Conservation (phyloP, 2,113 vertebrate species). For the Calyptomena viridis region DNA sequence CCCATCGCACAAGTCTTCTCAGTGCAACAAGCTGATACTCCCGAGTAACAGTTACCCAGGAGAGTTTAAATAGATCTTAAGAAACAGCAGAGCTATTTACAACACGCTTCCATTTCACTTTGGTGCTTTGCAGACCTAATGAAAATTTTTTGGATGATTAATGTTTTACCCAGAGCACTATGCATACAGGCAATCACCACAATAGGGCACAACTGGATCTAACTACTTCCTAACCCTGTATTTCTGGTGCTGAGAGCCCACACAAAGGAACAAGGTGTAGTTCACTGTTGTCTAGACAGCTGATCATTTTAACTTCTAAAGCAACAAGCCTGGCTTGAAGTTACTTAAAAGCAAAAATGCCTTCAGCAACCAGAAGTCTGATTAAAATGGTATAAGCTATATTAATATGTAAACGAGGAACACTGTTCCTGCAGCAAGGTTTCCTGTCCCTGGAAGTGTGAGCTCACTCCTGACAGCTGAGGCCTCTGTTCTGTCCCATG, state of each 20-base stretch:
- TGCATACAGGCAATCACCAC: background rate
- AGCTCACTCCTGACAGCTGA: background rate
- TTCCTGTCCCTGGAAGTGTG: background rate
- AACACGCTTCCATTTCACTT: background rate
- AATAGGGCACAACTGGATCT: background rate
- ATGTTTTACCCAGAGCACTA: background rate
- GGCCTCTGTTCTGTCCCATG: background rate
- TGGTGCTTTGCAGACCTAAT: background rate
- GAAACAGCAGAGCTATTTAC: background rate
- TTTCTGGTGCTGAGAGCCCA: background rate
- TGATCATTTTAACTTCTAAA: conserved; percentile 32
- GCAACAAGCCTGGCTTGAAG: conserved; percentile 67
- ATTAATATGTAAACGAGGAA: conserved; percentile 33
- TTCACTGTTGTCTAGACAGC: conserved; percentile 51
- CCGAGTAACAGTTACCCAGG: background rate
- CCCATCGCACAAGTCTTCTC: fast-evolving
- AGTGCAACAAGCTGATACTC: fast-evolving
- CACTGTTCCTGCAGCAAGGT: conserved; percentile 17
- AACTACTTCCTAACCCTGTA: background rate
- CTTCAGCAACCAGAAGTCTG: conserved; percentile 45
- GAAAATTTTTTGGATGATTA: background rate
- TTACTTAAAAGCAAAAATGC: conserved; percentile 61
- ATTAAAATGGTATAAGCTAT: conserved; percentile 18
- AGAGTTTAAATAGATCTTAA: background rate
- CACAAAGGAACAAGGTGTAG: conserved; percentile 38